A percentile compares a stretch with the other conserved stretches of the same genome.
phyloP scores from a whole-genome alignment of 1,140 invertebrate species.

The Cheumatopsyche charites region DNA sequence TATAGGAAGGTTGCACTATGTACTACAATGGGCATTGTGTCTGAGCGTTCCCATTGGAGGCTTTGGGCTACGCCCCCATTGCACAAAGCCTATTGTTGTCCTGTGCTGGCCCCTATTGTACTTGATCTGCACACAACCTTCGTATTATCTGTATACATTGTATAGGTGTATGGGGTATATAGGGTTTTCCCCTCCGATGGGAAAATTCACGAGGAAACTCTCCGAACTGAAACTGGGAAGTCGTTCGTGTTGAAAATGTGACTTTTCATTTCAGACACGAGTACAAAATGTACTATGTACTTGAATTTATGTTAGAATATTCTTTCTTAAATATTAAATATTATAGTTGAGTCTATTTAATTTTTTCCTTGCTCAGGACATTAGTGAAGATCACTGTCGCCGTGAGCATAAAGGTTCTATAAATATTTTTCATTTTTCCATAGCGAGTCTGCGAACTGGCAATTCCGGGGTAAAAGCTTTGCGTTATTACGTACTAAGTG shows the following conservation, averaged over 20 bases:
- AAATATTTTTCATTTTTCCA: slow-evolving; percentile 21
- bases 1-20: background rate
- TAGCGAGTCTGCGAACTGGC: slow-evolving; percentile 13
- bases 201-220: background rate
- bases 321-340: too few relatives aligned
- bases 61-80: background rate
- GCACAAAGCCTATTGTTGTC: slow-evolving; percentile 23
- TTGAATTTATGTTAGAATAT: background rate
- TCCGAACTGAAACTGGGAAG: too few relatives aligned
- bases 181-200: background rate
- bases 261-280: too few relatives aligned
- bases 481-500: slow-evolving; percentile 32
- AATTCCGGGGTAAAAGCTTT: slow-evolving; percentile 18
- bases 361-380: too few relatives aligned
- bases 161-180: background rate
- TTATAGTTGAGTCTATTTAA: too few relatives aligned
- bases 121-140: background rate
- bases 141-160: too few relatives aligned
- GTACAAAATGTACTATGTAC: background rate
- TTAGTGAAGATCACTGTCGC: too few relatives aligned
- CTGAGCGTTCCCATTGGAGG: slow-evolving; percentile 1
- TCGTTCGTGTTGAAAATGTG: too few relatives aligned
- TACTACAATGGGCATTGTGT: slow-evolving; percentile 17
- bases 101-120: slow-evolving; percentile 14
- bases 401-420: background rate